Percentiles rank a stretch among this genome's conserved stretches.
phyloP scores from a whole-genome alignment of 1,140 invertebrate genomes.

The Luehdorfia chinensis region DNA sequence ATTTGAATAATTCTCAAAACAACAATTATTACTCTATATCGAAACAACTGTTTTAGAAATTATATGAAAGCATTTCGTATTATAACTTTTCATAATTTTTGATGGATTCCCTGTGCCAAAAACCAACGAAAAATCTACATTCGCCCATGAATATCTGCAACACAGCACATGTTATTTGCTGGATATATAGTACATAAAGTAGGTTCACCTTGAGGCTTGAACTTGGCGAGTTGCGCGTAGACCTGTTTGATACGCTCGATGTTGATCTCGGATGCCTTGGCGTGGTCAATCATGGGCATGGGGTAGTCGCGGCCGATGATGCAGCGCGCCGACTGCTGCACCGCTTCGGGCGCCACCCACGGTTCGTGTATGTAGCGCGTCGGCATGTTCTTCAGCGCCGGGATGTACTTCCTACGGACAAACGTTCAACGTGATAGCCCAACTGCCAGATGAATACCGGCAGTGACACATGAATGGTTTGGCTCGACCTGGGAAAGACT shows the following conservation, averaged over 20 bases:
- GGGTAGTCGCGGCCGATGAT: slow-evolving; percentile 91
- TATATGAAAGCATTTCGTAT: too few species aligned
- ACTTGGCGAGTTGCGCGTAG: slow-evolving; percentile 87
- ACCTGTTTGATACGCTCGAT: slow-evolving; percentile 93
- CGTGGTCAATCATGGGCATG: slow-evolving; percentile 91
- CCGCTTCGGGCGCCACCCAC: slow-evolving; percentile 87
- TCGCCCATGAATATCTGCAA: too few species aligned
- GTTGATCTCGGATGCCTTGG: slow-evolving; percentile 85
- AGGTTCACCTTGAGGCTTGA: slow-evolving; percentile 69
- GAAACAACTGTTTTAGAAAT: too few species aligned
- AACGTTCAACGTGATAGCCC: not conserved
- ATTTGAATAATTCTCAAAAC: too few species aligned
- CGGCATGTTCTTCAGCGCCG: slow-evolving; percentile 89
- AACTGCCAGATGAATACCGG: not conserved
- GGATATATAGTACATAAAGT: too few species aligned
- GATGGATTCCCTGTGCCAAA: too few species aligned
- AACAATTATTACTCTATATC: too few species aligned
- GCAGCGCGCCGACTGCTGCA: slow-evolving; percentile 89
- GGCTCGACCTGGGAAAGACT: too few species aligned
- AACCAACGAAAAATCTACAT: too few species aligned
- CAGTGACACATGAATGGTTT: too few species aligned
- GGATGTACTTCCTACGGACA: slow-evolving; percentile 85
- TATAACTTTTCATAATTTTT: too few species aligned
- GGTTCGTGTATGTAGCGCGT: slow-evolving; percentile 93
- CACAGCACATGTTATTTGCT: too few species aligned